Percentiles rank a stretch among this genome's conserved stretches.
Conservation (phyloP, 1,140 invertebrate species). For the Agrilus planipennis region DNA sequence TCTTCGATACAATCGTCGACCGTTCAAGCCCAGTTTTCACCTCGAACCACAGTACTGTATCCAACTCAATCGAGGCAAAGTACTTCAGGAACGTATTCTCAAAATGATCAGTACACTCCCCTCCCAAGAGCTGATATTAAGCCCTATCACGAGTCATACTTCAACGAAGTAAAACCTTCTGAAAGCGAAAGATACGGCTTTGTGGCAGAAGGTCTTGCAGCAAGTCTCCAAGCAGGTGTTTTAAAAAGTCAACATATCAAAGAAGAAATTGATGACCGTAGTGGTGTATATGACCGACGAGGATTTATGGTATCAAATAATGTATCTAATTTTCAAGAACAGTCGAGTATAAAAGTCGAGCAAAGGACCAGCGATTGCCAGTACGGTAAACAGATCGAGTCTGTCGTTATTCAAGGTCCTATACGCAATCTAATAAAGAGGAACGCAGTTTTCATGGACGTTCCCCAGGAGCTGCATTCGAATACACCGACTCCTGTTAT, state of each 20-base stretch:
- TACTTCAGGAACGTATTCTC: slow-evolving; percentile 28
- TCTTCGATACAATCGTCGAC: slow-evolving; percentile 24
- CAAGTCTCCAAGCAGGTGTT: slow-evolving; percentile 65
- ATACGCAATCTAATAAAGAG: slow-evolving; percentile 22
- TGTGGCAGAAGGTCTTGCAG: slow-evolving; percentile 58
- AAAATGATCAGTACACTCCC: slow-evolving; percentile 43
- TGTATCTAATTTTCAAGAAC: slow-evolving; percentile 6
- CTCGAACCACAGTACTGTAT: slow-evolving; percentile 30
- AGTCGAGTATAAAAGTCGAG: slow-evolving; percentile 13
- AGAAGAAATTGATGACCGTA: slow-evolving; percentile 23
- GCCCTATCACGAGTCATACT: slow-evolving; percentile 59
- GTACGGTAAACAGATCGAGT: slow-evolving; percentile 32
- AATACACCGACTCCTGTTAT: slow-evolving; percentile 49
- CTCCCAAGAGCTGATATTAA: slow-evolving; percentile 60
- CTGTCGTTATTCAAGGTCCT: slow-evolving; percentile 31
- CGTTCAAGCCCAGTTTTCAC: slow-evolving; percentile 12
- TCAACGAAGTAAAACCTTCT: slow-evolving; percentile 45
- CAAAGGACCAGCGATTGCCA: slow-evolving; percentile 19
- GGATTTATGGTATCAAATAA: slow-evolving; percentile 5
- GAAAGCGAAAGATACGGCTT: slow-evolving; percentile 24
- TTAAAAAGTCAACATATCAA: slow-evolving; percentile 33
- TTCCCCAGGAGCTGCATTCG: slow-evolving; percentile 43
- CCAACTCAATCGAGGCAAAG: slow-evolving; percentile 16
- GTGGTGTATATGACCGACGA: slow-evolving; percentile 13
- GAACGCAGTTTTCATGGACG: slow-evolving; percentile 19